These are phyloP conservation scores for Penaeus vannamei DNA, from an alignment of 1,140 invertebrate species.

Conservation along the genomic window DNA sequence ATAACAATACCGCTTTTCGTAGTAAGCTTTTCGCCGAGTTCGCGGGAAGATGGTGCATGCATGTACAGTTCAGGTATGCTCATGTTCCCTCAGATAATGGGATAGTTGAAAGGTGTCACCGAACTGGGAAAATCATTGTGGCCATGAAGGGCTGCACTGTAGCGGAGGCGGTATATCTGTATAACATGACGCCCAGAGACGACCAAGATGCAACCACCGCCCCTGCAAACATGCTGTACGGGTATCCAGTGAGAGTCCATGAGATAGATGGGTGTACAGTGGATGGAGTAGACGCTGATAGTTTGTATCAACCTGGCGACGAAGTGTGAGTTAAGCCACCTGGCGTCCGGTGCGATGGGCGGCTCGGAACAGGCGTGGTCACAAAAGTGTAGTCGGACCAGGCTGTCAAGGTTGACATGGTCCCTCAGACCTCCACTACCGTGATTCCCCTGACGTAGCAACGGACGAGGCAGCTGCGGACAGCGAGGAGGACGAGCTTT, in stretches of 20 bases:
- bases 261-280: background rate
- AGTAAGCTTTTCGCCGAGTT: conserved; percentile 23
- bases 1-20: conserved; percentile 21
- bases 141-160: background rate
- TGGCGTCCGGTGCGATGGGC: background rate
- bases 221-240: conserved; percentile 11
- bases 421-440: background rate
- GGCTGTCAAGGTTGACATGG: background rate
- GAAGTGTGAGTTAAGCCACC: conserved; percentile 12
- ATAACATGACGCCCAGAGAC: background rate
- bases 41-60: background rate
- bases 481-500: too few species aligned
- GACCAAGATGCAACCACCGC: background rate
- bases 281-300: background rate
- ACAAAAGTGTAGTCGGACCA: conserved; percentile 1
- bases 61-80: background rate
- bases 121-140: background rate
- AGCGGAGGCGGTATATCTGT: conserved; percentile 4
- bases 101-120: conserved; percentile 7
- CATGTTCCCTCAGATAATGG: conserved; percentile 1
- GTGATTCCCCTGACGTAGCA: too few species aligned
- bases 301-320: background rate
- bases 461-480: too few species aligned
- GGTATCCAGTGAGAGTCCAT: background rate
- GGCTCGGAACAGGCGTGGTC: background rate